These are phyloP conservation scores for Luperina testacea DNA, from an alignment of 2,888 invertebrate species.

Conservation along the genomic window DNA sequence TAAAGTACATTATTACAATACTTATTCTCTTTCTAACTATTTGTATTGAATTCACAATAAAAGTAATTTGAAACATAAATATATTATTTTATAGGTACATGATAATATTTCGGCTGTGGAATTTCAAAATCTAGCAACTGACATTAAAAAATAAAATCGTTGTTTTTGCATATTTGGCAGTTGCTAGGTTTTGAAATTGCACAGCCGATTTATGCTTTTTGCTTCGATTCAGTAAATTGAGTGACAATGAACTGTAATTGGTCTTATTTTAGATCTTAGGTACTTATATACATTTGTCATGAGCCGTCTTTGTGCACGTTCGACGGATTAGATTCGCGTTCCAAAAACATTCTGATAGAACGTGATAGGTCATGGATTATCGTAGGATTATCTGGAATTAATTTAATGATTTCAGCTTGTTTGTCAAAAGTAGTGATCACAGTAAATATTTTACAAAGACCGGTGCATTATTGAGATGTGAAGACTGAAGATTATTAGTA, in stretches of 20 bases:
- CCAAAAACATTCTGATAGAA: conserved; percentile 11
- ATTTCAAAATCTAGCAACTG: no score
- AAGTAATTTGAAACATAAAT: no score
- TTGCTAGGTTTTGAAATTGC: no score
- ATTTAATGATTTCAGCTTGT: conserved; percentile 12
- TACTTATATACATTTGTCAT: not conserved
- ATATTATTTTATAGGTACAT: no score
- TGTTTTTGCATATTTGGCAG: no score
- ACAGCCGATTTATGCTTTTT: not conserved
- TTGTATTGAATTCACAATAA: no score
- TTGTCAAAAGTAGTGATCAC: conserved; percentile 2
- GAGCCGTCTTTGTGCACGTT: conserved; percentile 1
- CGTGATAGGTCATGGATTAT: conserved; percentile 45
- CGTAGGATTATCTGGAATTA: not conserved
- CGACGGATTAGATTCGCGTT: conserved; percentile 22
- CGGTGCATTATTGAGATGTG: not conserved
- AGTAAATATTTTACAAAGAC: not conserved
- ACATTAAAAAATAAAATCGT: no score
- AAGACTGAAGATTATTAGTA: no score
- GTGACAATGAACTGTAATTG: not conserved
- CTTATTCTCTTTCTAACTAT: no score
- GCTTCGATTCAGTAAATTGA: not conserved
- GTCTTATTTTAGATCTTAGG: not conserved
- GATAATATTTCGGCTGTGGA: not conserved
- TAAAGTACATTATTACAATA: no score